Percentiles rank a stretch among this genome's conserved stretches.
phyloP scores from a whole-genome alignment of 2,113 vertebrate genomes.

The Calidris pygmaea region DNA sequence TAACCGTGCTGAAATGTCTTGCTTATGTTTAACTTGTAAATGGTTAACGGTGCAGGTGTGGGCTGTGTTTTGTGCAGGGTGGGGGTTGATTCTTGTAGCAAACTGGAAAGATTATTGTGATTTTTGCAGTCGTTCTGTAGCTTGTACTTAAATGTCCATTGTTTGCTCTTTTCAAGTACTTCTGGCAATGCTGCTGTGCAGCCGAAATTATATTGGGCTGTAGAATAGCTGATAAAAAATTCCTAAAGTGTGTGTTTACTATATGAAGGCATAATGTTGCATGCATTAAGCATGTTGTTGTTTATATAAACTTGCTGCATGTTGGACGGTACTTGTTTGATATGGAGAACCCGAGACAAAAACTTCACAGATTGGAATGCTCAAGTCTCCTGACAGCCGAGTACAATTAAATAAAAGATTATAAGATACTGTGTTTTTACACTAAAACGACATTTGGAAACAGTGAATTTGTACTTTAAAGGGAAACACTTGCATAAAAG shows the following conservation, averaged over 20 bases:
- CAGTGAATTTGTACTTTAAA: constrained; percentile 15
- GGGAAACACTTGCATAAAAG: background rate
- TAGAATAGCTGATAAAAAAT: constrained; percentile 11
- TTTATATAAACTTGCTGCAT: constrained; percentile 73
- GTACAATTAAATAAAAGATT: constrained; percentile 28
- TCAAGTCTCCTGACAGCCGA: background rate
- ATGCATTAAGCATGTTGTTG: constrained; percentile 66
- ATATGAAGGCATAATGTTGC: constrained; percentile 41
- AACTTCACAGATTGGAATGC: constrained; percentile 65
- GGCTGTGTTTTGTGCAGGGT: constrained; percentile 56
- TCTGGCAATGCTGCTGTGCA: constrained; percentile 45
- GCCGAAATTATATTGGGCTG: constrained; percentile 8
- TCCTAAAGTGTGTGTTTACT: constrained; percentile 41
- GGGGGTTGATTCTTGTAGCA: constrained; percentile 56
- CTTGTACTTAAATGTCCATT: constrained; percentile 67
- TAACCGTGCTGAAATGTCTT: constrained; percentile 60
- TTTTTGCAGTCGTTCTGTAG: constrained; percentile 34
- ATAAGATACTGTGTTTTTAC: background rate
- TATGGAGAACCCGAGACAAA: constrained; percentile 32
- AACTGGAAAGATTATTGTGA: constrained; percentile 45
- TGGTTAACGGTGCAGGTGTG: constrained; percentile 55
- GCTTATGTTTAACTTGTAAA: constrained; percentile 61
- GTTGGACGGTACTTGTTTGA: constrained; percentile 49
- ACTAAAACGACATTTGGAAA: background rate
- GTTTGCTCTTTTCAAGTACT: constrained; percentile 70